phyloP scores from a whole-genome alignment of 2,888 invertebrate species.

The Petrophora chlorosata region DNA sequence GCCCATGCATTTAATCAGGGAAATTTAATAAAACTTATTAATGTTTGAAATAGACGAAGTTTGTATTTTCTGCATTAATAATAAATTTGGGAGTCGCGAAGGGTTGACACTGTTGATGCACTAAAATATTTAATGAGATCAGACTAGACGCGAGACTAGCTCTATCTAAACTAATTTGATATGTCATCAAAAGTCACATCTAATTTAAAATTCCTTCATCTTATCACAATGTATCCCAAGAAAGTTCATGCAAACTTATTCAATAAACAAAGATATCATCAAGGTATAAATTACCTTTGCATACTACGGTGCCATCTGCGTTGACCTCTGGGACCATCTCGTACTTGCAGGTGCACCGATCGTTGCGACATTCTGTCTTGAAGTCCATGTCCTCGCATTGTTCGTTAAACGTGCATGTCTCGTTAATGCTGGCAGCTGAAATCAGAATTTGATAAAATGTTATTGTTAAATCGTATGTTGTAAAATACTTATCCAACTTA shows the following conservation, averaged over 20 bases:
- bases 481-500: too few relatives aligned
- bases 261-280: slow-evolving; percentile 7
- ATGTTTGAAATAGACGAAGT: too few relatives aligned
- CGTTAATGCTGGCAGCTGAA: slow-evolving; percentile 91
- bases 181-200: neutral
- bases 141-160: too few relatives aligned
- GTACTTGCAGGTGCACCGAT: slow-evolving; percentile 90
- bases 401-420: slow-evolving; percentile 91
- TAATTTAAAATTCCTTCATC: neutral
- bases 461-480: too few relatives aligned
- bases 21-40: too few relatives aligned
- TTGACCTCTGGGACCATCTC: slow-evolving; percentile 89
- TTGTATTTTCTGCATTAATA: too few relatives aligned
- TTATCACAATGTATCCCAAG: neutral
- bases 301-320: slow-evolving; percentile 88
- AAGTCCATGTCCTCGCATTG: slow-evolving; percentile 90
- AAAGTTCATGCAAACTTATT: neutral
- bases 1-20: too few relatives aligned
- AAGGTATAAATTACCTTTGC: slow-evolving; percentile 85
- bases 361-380: slow-evolving; percentile 92
- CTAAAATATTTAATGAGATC: too few relatives aligned
- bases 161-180: too few relatives aligned
- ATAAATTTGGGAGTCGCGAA: too few relatives aligned
- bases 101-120: too few relatives aligned
- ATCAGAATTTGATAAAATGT: slow-evolving; percentile 34